These are phyloP conservation scores for Barnardius zonarius DNA, from an alignment of 2,113 vertebrate species.

Conservation along the genomic window DNA sequence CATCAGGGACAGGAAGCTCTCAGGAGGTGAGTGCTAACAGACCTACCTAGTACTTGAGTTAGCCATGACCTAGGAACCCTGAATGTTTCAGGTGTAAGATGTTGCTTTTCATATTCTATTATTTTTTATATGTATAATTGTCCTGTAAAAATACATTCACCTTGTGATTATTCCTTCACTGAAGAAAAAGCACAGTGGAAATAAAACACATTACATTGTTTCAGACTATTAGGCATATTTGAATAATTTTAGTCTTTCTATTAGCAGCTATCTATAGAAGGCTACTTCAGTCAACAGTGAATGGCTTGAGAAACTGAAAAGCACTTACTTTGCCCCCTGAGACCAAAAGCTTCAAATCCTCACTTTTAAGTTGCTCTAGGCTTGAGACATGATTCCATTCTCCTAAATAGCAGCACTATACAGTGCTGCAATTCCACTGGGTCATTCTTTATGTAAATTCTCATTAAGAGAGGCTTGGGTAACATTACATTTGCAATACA, in stretches of 20 bases:
- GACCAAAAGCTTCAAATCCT: constrained; percentile 10
- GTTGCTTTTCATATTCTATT: background rate
- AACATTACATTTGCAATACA: constrained; percentile 46
- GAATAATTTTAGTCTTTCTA: background rate
- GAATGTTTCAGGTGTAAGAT: background rate
- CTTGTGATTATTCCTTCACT: background rate
- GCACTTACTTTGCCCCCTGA: background rate
- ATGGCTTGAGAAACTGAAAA: background rate
- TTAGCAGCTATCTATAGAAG: background rate
- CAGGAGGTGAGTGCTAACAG: background rate
- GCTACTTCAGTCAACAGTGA: background rate
- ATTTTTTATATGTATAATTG: background rate
- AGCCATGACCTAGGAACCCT: background rate
- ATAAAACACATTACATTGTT: background rate
- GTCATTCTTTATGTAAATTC: constrained; percentile 63
- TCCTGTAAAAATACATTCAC: background rate
- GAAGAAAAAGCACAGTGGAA: background rate
- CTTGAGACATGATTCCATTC: constrained; percentile 22
- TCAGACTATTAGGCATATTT: background rate
- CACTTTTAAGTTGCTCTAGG: constrained; percentile 1
- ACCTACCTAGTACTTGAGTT: background rate
- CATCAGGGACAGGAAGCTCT: background rate
- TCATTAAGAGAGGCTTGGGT: constrained; percentile 46
- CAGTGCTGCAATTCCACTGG: constrained; percentile 36
- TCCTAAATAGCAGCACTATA: constrained; percentile 4